phyloP scores from a whole-genome alignment of 2,113 vertebrate species.

The Dipodomys spectabilis region DNA sequence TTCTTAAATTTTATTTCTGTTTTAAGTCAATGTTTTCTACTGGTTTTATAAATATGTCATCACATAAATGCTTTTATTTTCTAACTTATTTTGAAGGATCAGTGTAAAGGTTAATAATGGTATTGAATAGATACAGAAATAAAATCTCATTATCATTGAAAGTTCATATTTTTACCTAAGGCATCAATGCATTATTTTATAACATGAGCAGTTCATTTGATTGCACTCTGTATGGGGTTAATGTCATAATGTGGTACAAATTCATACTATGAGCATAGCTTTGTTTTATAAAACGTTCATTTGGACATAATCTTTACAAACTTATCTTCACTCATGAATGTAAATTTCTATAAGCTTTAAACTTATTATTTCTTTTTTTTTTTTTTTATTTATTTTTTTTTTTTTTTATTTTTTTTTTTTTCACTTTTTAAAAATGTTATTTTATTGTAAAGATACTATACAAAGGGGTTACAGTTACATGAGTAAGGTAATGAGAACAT shows the following conservation, averaged over 20 bases:
- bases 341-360: background rate
- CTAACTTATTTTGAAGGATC: background rate
- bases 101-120: background rate
- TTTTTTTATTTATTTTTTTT: too few species aligned
- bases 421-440: too few species aligned
- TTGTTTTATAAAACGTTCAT: background rate
- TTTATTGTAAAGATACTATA: too few species aligned
- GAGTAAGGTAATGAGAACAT: too few species aligned
- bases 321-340: background rate
- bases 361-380: background rate
- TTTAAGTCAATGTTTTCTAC: background rate
- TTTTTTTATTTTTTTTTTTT: too few species aligned
- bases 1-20: background rate
- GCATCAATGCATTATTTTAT: background rate
- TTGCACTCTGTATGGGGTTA: background rate
- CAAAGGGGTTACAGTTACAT: too few species aligned
- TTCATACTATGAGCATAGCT: background rate
- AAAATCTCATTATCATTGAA: constrained; percentile 24
- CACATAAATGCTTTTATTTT: constrained; percentile 17
- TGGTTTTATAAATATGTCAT: background rate
- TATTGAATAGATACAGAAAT: constrained; percentile 29
- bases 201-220: background rate
- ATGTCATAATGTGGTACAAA: background rate
- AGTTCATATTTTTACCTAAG: constrained; percentile 10
- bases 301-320: background rate